Evolutionary conservation across 2,113 vertebrate genomes (phyloP).

Genomic region (Sinocyclocheilus grahami): DNA sequence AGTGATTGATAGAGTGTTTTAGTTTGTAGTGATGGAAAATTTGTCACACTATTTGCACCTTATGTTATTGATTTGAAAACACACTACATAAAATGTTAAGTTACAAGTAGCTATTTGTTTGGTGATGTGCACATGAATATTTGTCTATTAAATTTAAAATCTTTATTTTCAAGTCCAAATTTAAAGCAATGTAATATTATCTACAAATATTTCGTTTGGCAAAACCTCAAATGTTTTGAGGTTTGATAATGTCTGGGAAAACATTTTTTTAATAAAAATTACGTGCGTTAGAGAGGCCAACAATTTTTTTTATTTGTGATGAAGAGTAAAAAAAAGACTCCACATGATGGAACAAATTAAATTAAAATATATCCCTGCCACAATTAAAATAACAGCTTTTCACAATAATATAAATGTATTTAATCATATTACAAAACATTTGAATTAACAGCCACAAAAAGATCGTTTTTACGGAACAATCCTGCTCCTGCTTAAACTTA

Average conservation of each 20-base stretch:
- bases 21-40: not conserved
- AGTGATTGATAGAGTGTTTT: too few species aligned
- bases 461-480: not conserved
- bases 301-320: not conserved
- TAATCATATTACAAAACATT: not conserved
- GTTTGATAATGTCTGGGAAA: not conserved
- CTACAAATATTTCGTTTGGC: not conserved
- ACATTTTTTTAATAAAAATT: not conserved
- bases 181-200: not conserved
- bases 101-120: not conserved
- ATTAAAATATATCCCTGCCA: not conserved
- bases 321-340: not conserved
- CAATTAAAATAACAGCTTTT: not conserved
- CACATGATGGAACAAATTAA: too few species aligned
- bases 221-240: not conserved
- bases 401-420: not conserved
- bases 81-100: not conserved
- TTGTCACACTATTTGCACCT: not conserved
- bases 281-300: not conserved
- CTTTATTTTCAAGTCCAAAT: not conserved
- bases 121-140: not conserved
- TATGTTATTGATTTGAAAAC: not conserved
- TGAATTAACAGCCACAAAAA: not conserved
- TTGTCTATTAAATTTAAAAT: not conserved
- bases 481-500: slow-evolving; percentile 35